Evolutionary conservation across 2,113 vertebrate genomes (phyloP).

Genomic region (Alectura lathami): DNA sequence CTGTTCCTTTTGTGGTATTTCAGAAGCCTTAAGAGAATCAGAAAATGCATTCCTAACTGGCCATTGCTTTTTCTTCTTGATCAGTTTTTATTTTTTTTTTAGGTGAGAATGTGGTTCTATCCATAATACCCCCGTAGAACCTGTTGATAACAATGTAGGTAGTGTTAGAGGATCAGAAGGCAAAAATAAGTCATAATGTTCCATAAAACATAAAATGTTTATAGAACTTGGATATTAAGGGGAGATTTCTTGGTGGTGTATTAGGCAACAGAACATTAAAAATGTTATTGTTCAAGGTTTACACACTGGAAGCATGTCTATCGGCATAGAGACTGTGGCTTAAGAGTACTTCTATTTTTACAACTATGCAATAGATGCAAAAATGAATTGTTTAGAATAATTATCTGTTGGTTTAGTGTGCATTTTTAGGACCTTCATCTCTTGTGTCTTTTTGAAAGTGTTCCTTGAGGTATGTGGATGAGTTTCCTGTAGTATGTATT

Average conservation of each 20-base stretch:
- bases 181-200: background rate
- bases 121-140: background rate
- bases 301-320: background rate
- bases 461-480: background rate
- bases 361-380: background rate
- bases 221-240: background rate
- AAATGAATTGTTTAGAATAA: background rate
- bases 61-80: background rate
- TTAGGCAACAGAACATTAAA: background rate
- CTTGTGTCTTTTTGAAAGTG: too few relatives aligned
- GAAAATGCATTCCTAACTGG: background rate
- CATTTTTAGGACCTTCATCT: background rate
- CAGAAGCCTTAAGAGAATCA: background rate
- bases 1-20: background rate
- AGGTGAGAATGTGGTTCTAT: background rate
- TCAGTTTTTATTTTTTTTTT: background rate
- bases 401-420: background rate
- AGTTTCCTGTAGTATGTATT: background rate
- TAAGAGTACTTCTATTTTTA: background rate
- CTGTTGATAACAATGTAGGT: background rate
- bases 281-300: background rate
- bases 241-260: background rate
- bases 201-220: background rate
- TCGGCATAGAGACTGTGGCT: background rate
- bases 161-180: background rate